Evolutionary conservation across 2,888 invertebrate genomes (phyloP).

Genomic region (Hemithea aestivaria): DNA sequence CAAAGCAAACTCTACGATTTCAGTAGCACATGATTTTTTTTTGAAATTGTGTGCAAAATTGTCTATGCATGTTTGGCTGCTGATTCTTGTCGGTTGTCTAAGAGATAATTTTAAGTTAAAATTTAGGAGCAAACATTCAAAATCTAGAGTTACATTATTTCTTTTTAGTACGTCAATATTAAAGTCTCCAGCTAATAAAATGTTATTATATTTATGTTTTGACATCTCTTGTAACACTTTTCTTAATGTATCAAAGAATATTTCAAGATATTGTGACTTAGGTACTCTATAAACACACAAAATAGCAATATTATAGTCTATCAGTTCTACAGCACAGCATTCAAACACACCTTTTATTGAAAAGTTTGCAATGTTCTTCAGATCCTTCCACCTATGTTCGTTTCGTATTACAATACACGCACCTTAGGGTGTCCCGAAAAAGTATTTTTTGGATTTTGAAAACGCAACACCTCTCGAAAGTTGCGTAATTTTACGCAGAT

Average conservation of each 20-base stretch:
- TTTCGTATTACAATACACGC: constrained; percentile 9
- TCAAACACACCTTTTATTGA: constrained; percentile 4
- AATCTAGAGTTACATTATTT: background rate
- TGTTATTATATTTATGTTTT: background rate
- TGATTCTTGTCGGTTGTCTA: background rate
- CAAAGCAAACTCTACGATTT: background rate
- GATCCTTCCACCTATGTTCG: constrained; percentile 1
- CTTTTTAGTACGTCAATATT: background rate
- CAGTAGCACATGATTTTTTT: background rate
- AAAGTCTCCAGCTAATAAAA: background rate
- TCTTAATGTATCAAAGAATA: background rate
- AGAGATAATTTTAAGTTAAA: background rate
- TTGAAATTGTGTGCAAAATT: background rate
- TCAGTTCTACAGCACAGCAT: constrained; percentile 11
- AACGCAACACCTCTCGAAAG: too few relatives aligned
- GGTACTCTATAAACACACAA: constrained; percentile 10
- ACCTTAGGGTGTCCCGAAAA: too few relatives aligned
- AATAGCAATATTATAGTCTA: constrained; percentile 6
- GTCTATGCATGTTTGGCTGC: background rate
- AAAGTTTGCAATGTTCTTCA: constrained; percentile 1
- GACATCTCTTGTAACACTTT: background rate
- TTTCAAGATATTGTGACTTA: background rate
- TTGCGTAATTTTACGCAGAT: too few relatives aligned
- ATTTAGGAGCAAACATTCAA: background rate
- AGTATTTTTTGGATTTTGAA: too few relatives aligned